Evolutionary conservation across 2,888 invertebrate genomes (phyloP).

Genomic region (Neoaliturus tenellus): DNA sequence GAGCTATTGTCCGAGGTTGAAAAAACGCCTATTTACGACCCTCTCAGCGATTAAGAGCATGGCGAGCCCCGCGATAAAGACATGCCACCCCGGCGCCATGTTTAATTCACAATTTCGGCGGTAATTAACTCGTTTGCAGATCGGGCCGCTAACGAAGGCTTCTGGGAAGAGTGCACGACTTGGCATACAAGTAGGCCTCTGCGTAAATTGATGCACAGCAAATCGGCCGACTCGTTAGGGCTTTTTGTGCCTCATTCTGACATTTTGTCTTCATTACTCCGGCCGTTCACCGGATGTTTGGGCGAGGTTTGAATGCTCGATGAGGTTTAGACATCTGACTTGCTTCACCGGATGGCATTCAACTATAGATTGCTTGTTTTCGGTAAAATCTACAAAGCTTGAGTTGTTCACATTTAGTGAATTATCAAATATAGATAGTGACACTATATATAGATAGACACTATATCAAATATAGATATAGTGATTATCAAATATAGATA

Average conservation of each 20-base stretch:
- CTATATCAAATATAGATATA: too few relatives aligned
- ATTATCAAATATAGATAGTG: too few relatives aligned
- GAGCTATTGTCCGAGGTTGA: constrained; percentile 33
- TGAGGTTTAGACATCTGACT: background rate
- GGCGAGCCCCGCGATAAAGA: background rate
- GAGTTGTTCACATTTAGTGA: too few relatives aligned
- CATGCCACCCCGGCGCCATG: background rate
- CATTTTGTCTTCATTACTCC: constrained; percentile 34
- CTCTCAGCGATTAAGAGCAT: background rate
- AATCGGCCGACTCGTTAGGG: constrained; percentile 5
- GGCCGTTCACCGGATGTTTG: constrained; percentile 18
- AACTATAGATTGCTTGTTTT: too few relatives aligned
- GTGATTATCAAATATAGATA: too few relatives aligned
- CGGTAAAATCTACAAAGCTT: too few relatives aligned
- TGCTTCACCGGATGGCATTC: too few relatives aligned
- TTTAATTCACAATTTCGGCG: background rate
- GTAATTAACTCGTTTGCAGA: background rate
- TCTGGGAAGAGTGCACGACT: background rate
- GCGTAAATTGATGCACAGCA: background rate
- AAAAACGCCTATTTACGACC: constrained; percentile 18
- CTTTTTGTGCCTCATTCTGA: constrained; percentile 8
- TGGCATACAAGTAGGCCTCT: background rate
- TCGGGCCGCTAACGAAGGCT: background rate
- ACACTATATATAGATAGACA: too few relatives aligned
- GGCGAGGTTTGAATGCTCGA: background rate